phyloP scores from a whole-genome alignment of 2,797 vertebrate genomes.

The Enteromius paludinosus region DNA sequence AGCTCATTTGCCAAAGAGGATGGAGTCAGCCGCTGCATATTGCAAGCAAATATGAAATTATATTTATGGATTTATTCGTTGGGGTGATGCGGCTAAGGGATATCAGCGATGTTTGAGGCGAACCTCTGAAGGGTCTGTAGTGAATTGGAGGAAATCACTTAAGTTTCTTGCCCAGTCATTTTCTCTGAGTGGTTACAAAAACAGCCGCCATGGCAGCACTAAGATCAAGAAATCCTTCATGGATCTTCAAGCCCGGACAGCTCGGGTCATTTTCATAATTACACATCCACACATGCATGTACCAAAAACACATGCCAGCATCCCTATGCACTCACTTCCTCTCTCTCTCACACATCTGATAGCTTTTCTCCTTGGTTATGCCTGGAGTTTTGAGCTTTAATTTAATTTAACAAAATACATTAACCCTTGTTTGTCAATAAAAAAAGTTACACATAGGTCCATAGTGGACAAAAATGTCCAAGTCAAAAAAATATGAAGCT shows the following conservation, averaged over 20 bases:
- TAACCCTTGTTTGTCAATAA: neutral
- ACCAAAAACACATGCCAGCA: neutral
- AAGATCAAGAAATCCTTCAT: slow-evolving; percentile 46
- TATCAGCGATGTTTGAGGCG: slow-evolving; percentile 45
- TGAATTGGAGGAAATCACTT: slow-evolving; percentile 56
- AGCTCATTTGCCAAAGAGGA: slow-evolving; percentile 60
- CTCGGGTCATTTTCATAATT: slow-evolving; percentile 58
- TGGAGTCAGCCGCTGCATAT: slow-evolving; percentile 31
- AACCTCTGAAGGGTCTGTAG: slow-evolving; percentile 51
- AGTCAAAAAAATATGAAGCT: too few relatives aligned
- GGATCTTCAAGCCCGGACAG: slow-evolving; percentile 42
- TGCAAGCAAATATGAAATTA: slow-evolving; percentile 63
- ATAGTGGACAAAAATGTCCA: too few relatives aligned
- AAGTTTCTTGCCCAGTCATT: slow-evolving; percentile 57
- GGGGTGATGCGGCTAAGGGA: slow-evolving; percentile 46
- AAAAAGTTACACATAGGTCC: too few relatives aligned
- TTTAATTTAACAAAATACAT: neutral
- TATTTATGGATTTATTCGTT: slow-evolving; percentile 66
- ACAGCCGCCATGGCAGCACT: slow-evolving; percentile 9
- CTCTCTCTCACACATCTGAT: neutral
- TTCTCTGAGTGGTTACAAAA: slow-evolving; percentile 59
- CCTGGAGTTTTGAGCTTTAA: neutral
- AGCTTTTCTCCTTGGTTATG: neutral
- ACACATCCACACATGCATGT: slow-evolving; percentile 42
- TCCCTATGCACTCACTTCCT: neutral